A percentile compares a stretch with the other conserved stretches of the same genome.
Conservation (phyloP, 2,888 invertebrate genomes). For the Hyposoter dolosus region DNA sequence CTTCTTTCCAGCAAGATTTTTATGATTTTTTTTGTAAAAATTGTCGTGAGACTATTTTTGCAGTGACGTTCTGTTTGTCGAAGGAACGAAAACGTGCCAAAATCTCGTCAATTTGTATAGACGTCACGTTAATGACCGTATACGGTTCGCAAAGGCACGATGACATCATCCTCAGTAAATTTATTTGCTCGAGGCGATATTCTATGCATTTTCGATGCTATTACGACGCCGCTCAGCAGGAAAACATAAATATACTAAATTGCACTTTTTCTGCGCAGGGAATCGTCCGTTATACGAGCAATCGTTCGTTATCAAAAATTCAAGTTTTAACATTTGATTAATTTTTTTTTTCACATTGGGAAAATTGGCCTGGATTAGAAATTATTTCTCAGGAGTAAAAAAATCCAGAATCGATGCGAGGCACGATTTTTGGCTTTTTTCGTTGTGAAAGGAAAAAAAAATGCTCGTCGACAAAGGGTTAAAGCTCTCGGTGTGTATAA, state of each 20-base stretch:
- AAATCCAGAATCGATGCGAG: background rate
- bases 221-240: background rate
- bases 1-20: background rate
- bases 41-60: background rate
- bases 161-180: conserved; percentile 66
- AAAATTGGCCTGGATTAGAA: too few species aligned
- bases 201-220: conserved; percentile 33
- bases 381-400: background rate
- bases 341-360: too few species aligned
- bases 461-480: conserved; percentile 21
- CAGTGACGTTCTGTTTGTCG: background rate
- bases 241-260: background rate
- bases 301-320: too few species aligned
- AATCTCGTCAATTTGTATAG: background rate
- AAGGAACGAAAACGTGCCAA: background rate
- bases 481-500: conserved; percentile 9
- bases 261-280: too few species aligned
- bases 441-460: background rate
- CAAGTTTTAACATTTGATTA: too few species aligned
- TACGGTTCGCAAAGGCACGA: conserved; percentile 59
- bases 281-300: too few species aligned
- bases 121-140: conserved; percentile 61
- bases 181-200: conserved; percentile 24
- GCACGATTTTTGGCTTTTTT: background rate
- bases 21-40: background rate